Conservation (phyloP, 2,113 vertebrate genomes). For the Clupea harengus region DNA sequence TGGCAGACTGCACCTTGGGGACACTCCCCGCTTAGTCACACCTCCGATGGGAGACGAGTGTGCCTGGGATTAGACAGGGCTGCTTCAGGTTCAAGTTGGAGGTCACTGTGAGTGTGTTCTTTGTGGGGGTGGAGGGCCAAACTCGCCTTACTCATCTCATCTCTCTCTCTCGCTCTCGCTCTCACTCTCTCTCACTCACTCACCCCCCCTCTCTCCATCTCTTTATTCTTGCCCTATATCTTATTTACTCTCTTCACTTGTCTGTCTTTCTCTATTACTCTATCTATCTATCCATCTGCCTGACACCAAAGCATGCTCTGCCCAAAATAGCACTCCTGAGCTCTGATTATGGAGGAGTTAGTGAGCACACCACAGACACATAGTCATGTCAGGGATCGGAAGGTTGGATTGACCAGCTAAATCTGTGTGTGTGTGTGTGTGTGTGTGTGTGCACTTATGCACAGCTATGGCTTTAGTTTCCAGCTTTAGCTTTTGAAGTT, state of each 20-base stretch:
- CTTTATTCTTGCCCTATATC: background rate
- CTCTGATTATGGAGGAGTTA: background rate
- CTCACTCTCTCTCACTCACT: background rate
- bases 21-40: background rate
- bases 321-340: background rate
- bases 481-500: too few species aligned
- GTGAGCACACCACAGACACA: background rate
- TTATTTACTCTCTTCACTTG: background rate
- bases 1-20: conserved; percentile 41
- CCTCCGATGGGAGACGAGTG: background rate
- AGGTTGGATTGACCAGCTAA: background rate
- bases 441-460: too few species aligned
- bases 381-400: background rate
- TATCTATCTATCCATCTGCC: background rate
- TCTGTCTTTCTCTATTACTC: conserved; percentile 2
- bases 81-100: background rate
- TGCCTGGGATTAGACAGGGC: background rate
- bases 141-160: background rate
- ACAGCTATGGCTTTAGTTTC: too few species aligned
- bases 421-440: background rate
- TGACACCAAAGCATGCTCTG: background rate
- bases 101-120: background rate
- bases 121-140: background rate
- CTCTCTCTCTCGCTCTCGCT: background rate
- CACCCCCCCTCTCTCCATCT: conserved; percentile 3